These are phyloP conservation scores for Monodelphis domestica DNA, from an alignment of 2,797 vertebrate genomes.

Conservation along the genomic window DNA sequence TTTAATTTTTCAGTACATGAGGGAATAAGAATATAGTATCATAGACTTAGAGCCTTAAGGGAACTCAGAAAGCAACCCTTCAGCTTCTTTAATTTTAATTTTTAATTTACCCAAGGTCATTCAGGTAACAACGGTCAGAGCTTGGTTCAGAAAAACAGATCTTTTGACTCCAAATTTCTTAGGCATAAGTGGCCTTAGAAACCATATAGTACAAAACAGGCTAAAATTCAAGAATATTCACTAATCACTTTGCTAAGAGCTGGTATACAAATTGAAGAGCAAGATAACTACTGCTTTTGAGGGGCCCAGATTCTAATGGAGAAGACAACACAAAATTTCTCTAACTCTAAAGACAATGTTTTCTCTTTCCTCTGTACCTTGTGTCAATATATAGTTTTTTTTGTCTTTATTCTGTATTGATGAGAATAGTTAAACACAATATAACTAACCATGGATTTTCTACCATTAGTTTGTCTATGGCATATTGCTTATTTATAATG, in stretches of 20 bases:
- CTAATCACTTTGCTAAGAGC: neutral
- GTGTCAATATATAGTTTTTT: slow-evolving; percentile 7
- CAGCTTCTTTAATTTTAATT: neutral
- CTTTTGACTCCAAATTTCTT: neutral
- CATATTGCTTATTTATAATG: neutral
- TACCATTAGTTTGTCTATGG: neutral
- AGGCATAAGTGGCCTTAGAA: neutral
- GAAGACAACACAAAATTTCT: neutral
- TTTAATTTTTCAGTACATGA: neutral
- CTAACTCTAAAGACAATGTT: neutral
- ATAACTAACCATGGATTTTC: neutral
- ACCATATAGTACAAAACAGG: neutral
- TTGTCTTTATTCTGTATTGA: slow-evolving; percentile 17
- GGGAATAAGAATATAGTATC: neutral
- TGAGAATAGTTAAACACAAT: neutral
- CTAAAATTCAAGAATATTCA: neutral
- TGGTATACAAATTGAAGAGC: neutral
- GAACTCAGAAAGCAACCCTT: neutral
- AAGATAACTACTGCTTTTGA: neutral
- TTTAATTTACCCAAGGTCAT: neutral
- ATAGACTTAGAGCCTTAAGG: neutral
- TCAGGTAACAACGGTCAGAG: neutral
- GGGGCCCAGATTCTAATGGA: neutral
- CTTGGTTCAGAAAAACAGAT: neutral
- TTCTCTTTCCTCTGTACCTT: neutral